Conservation (phyloP, 1,140 invertebrate genomes). For the Achroia grisella region DNA sequence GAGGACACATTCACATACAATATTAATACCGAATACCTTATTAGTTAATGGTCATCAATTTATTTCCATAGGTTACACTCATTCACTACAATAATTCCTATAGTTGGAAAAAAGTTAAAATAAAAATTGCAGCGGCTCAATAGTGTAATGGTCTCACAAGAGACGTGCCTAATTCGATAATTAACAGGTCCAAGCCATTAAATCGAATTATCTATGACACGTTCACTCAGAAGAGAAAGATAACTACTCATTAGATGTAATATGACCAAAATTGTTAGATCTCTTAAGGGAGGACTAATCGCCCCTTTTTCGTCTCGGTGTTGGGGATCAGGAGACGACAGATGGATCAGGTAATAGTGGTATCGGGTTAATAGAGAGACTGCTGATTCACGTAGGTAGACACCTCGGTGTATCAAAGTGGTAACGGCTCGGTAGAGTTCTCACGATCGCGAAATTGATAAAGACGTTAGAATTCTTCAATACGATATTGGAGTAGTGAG, state of each 20-base stretch:
- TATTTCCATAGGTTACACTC: too few relatives aligned
- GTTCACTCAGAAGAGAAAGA: constrained; percentile 54
- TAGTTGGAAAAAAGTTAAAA: constrained; percentile 3
- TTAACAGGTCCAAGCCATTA: constrained; percentile 51
- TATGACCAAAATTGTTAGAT: constrained; percentile 23
- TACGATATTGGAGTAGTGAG: constrained; percentile 1
- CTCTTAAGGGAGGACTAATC: constrained; percentile 2
- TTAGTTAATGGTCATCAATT: not conserved
- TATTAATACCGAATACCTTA: too few relatives aligned
- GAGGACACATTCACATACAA: too few relatives aligned
- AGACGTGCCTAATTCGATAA: constrained; percentile 58
- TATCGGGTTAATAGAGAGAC: constrained; percentile 36
- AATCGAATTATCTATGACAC: constrained; percentile 68
- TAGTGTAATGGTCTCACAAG: constrained; percentile 2
- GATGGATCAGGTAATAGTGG: constrained; percentile 22
- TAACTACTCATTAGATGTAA: constrained; percentile 58
- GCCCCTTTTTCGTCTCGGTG: not conserved
- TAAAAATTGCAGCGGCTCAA: constrained; percentile 1
- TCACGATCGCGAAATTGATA: constrained; percentile 67
- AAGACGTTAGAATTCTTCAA: constrained; percentile 20
- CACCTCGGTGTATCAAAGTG: constrained; percentile 42
- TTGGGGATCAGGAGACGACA: constrained; percentile 1
- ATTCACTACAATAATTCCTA: too few relatives aligned
- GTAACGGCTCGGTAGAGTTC: constrained; percentile 33
- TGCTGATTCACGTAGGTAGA: constrained; percentile 52